phyloP scores from a whole-genome alignment of 2,888 invertebrate genomes.

The Drosophila paracracens region DNA sequence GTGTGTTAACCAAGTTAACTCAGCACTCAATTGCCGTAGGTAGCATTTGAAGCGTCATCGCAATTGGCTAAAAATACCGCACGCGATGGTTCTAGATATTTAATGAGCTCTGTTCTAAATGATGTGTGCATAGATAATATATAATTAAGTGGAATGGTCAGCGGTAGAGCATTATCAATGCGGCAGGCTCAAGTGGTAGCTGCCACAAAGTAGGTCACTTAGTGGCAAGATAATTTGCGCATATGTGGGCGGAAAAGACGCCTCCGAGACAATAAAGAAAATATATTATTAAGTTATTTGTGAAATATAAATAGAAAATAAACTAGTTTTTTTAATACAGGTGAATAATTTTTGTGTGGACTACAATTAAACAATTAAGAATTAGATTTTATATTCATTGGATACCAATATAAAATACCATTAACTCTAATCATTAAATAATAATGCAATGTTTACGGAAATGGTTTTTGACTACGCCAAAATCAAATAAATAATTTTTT shows the following conservation, averaged over 20 bases:
- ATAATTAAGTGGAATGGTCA: conserved; percentile 25
- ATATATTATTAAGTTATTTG: not conserved
- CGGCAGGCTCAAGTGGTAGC: conserved; percentile 17
- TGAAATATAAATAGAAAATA: not conserved
- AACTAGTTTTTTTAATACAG: not conserved
- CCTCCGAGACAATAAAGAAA: not conserved
- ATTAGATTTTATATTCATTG: not conserved
- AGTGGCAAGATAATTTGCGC: conserved; percentile 19
- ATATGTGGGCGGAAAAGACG: not conserved
- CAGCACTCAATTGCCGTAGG: conserved; percentile 39
- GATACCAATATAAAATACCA: not conserved
- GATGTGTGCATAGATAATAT: conserved; percentile 37
- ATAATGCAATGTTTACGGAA: not conserved
- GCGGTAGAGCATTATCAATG: conserved; percentile 4
- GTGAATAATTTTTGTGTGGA: not conserved
- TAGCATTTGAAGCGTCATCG: conserved; percentile 21
- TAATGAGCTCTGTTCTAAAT: conserved; percentile 28
- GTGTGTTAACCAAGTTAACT: conserved; percentile 39
- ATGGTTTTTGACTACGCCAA: not conserved
- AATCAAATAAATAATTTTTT: not conserved
- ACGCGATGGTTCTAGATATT: conserved; percentile 8
- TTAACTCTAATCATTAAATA: not conserved
- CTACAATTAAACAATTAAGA: not conserved
- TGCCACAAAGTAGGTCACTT: conserved; percentile 27
- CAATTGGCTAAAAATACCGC: conserved; percentile 69